Conservation (phyloP, 2,113 vertebrate species). For the Corythaixoides concolor region DNA sequence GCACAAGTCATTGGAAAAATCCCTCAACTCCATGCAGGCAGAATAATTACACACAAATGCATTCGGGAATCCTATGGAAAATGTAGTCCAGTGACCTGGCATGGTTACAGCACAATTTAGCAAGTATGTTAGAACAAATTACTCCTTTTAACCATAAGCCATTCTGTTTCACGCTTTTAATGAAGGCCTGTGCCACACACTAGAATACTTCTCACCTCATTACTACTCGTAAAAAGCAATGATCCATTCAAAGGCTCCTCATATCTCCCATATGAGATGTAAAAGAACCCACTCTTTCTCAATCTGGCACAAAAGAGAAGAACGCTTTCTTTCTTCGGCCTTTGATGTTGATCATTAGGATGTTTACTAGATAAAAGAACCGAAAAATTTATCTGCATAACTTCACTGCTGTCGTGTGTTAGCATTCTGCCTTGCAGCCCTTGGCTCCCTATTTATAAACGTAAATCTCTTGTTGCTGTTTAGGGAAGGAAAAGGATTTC, state of each 20-base stretch:
- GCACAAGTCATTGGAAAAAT: conserved; percentile 52
- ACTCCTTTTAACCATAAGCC: conserved; percentile 80
- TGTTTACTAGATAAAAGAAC: conserved; percentile 83
- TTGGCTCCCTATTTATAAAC: conserved; percentile 37
- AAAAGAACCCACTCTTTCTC: conserved; percentile 67
- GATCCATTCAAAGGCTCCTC: conserved; percentile 83
- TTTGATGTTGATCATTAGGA: conserved; percentile 84
- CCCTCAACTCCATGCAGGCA: conserved; percentile 3
- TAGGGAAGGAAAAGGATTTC: conserved; percentile 16
- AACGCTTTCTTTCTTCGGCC: conserved; percentile 62
- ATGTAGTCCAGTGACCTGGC: conserved; percentile 74
- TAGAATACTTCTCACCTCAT: conserved; percentile 91
- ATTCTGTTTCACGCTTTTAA: conserved; percentile 83
- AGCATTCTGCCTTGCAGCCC: conserved; percentile 37
- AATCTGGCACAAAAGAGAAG: conserved; percentile 63
- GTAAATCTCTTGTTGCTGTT: conserved; percentile 41
- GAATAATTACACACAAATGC: conserved; percentile 73
- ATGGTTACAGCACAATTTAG: conserved; percentile 79
- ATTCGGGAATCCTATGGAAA: conserved; percentile 72
- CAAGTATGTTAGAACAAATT: conserved; percentile 85
- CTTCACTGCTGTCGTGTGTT: conserved; percentile 74
- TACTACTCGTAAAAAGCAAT: conserved; percentile 88
- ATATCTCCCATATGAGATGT: conserved; percentile 79
- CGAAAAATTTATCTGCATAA: conserved; percentile 76
- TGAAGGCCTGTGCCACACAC: conserved; percentile 86